Conservation (phyloP, 2,113 vertebrate species). For the Callospermophilus lateralis region DNA sequence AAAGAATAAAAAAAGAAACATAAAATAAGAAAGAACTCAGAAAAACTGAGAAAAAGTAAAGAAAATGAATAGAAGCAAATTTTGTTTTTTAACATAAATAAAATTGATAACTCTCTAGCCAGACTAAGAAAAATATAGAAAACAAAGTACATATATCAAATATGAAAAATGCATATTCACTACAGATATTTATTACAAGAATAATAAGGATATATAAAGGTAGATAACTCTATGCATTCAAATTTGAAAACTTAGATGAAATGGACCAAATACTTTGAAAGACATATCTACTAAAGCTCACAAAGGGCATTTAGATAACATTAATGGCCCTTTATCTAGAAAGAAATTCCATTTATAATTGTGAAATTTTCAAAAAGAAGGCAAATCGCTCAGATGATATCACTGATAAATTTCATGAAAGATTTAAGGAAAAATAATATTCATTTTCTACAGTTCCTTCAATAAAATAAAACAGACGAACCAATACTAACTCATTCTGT, state of each 20-base stretch:
- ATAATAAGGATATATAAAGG: neutral
- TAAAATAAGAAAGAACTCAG: neutral
- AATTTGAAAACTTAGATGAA: slow-evolving; percentile 1
- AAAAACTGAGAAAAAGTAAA: neutral
- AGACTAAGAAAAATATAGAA: neutral
- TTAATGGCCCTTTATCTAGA: neutral
- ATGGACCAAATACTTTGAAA: neutral
- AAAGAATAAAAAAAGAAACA: neutral
- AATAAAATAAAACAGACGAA: neutral
- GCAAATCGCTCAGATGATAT: neutral
- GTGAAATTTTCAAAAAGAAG: neutral
- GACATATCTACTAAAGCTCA: neutral
- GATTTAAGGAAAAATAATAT: neutral
- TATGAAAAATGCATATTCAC: neutral
- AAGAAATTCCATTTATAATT: neutral
- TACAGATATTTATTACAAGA: neutral
- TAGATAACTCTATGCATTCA: neutral
- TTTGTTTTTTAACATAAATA: neutral
- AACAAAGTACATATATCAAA: neutral
- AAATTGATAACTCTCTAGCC: neutral
- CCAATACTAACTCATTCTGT: neutral
- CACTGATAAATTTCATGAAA: neutral
- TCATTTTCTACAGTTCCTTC: neutral
- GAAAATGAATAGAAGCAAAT: neutral
- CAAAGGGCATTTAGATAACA: neutral